Percentiles rank a stretch among this genome's conserved stretches.
Conservation (phyloP, 2,797 vertebrate species). For the Pantherophis alleghaniensis region DNA sequence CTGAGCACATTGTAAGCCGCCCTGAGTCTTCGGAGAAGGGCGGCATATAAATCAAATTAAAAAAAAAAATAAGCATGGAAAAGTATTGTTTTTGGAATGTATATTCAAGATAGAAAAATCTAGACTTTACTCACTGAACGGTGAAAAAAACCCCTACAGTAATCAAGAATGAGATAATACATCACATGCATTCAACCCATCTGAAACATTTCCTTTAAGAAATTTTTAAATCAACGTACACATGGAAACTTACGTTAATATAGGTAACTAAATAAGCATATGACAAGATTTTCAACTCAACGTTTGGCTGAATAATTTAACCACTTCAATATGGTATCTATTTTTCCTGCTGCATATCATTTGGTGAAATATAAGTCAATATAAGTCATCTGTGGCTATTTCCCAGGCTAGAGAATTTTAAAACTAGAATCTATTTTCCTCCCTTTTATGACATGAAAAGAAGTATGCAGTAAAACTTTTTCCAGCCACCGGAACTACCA, state of each 20-base stretch:
- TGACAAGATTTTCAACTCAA: not conserved
- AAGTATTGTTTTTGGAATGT: not conserved
- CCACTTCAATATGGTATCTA: not conserved
- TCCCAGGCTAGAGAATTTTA: not conserved
- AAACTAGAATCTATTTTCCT: not conserved
- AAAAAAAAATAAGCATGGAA: not conserved
- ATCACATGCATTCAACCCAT: not conserved
- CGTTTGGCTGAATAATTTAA: not conserved
- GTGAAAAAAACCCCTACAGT: fast-evolving
- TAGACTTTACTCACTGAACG: not conserved
- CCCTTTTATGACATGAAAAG: not conserved
- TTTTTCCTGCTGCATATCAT: not conserved
- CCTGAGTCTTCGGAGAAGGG: no score
- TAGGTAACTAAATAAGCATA: not conserved
- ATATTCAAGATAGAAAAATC: not conserved
- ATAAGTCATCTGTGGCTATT: no score
- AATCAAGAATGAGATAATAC: not conserved
- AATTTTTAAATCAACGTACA: not conserved
- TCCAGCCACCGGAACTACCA: not conserved
- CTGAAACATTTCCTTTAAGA: not conserved
- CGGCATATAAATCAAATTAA: no score
- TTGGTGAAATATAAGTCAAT: no score
- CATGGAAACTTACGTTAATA: not conserved
- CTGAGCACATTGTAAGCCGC: no score
- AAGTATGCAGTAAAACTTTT: not conserved